phyloP scores from a whole-genome alignment of 1,140 invertebrate species.

The Drosophila ohnishii region DNA sequence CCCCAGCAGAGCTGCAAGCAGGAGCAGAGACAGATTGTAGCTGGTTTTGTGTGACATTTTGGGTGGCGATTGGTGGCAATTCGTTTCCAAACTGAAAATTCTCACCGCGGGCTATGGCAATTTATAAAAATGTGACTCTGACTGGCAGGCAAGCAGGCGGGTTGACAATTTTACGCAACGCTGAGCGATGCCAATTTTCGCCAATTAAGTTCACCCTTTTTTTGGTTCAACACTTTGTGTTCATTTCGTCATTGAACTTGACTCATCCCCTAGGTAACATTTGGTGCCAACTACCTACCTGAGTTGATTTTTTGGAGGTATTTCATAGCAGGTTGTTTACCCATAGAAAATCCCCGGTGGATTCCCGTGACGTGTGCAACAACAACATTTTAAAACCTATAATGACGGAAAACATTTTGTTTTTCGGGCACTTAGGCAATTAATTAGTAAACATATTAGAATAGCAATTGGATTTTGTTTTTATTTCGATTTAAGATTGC shows the following conservation, averaged over 20 bases:
- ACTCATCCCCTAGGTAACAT: conserved; percentile 53
- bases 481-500: conserved; percentile 62
- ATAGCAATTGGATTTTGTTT: conserved; percentile 58
- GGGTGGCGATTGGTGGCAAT: conserved; percentile 9
- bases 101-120: neutral
- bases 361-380: conserved; percentile 46
- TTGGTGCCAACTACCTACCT: conserved; percentile 26
- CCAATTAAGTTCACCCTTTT: conserved; percentile 21
- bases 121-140: conserved; percentile 57
- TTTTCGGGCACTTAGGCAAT: conserved; percentile 40
- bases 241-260: conserved; percentile 80
- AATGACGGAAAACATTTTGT: conserved; percentile 57
- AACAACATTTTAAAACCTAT: conserved; percentile 16
- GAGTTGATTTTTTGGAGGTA: neutral
- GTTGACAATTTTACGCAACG: conserved; percentile 65
- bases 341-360: conserved; percentile 32
- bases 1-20: conserved; percentile 22
- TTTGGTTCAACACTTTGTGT: conserved; percentile 36
- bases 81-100: conserved; percentile 39
- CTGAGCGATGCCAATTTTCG: conserved; percentile 49
- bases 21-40: conserved; percentile 9
- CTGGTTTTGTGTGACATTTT: conserved; percentile 28
- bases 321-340: conserved; percentile 56
- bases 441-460: conserved; percentile 39
- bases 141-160: neutral